Evolutionary conservation across 2,797 vertebrate species (phyloP), one percentile per base, ranked within the genome.

Genomic region (Agapornis canus): DNA sequence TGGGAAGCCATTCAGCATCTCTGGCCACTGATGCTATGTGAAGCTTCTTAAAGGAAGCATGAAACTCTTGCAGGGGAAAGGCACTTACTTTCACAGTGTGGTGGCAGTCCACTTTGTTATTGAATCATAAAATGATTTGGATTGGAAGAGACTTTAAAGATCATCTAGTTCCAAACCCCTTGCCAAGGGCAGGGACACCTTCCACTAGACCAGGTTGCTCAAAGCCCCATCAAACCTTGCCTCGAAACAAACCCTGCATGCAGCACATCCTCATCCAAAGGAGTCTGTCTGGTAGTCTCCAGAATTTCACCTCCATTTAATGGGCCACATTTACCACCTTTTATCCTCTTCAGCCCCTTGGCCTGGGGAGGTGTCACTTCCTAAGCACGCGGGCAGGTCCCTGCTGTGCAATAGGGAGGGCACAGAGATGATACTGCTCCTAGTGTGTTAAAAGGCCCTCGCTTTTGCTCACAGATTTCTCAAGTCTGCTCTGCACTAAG

Each of bases 41-140:
- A 37, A 85, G 37, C 26, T 80, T 43, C 54, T 64, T 59, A 51
- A 23, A 66, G 39, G 59, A 25, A 89, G 49, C 39, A 22, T 16
- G 29, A 29, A 69, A 26, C 39, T 43, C 22, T 10, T 18, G 10
- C 0, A 2, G 2, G 13, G 8, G 5, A 18, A 17, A 11, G 43
- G 23, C 35, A 47, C 61, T 71, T n/a, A 21, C 29, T 39, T 54
- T 11, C 29, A 32, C 21, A 22, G 35, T 2, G 26, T 0, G 0
- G 51, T 35, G 59, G 60, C 64, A 80, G 68, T 25, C 15, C 27
- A 43, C 17, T 23, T 48, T 40, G 48, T 18, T 43, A 40, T 0
- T 1, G 7, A 25, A 35, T 25, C 54, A 35, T 35, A 25, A 35
- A 57, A 57, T 16, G 6, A 23, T 57, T 35, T 35, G 22, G 22